Percentiles rank a stretch among this genome's conserved stretches.
These are phyloP conservation scores for Eulemur rubriventer DNA, from an alignment of 2,797 vertebrate species.

Conservation along the genomic window DNA sequence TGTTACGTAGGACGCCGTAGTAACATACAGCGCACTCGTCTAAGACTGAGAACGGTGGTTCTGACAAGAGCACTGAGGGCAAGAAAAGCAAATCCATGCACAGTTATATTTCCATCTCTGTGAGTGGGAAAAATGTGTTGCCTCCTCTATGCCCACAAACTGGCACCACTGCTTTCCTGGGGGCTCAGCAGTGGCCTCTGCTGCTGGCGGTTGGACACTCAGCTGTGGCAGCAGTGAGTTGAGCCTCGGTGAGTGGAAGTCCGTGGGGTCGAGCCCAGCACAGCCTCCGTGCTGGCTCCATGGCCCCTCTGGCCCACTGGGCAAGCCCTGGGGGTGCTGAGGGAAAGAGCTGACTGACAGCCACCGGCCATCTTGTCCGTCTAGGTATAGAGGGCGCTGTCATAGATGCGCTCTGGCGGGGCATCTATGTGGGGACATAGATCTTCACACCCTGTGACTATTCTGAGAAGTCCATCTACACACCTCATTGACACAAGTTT, in stretches of 20 bases:
- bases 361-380: background rate
- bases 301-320: background rate
- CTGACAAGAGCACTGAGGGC: background rate
- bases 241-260: background rate
- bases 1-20: background rate
- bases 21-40: background rate
- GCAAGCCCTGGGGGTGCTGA: background rate
- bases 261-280: fast-evolving
- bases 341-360: background rate
- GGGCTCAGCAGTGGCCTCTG: background rate
- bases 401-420: background rate
- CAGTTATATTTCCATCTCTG: background rate
- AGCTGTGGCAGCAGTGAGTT: background rate
- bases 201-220: background rate
- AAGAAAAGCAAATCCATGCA: background rate
- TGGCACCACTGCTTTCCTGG: background rate
- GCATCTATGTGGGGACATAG: background rate
- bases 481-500: background rate
- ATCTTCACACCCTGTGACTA: background rate
- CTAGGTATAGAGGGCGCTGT: no score
- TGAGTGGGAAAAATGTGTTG: background rate
- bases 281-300: background rate
- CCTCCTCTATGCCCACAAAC: background rate
- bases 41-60: no score
- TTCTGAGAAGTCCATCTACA: background rate